These are phyloP conservation scores for Acleris cristana DNA, from an alignment of 2,888 invertebrate genomes.

Conservation along the genomic window DNA sequence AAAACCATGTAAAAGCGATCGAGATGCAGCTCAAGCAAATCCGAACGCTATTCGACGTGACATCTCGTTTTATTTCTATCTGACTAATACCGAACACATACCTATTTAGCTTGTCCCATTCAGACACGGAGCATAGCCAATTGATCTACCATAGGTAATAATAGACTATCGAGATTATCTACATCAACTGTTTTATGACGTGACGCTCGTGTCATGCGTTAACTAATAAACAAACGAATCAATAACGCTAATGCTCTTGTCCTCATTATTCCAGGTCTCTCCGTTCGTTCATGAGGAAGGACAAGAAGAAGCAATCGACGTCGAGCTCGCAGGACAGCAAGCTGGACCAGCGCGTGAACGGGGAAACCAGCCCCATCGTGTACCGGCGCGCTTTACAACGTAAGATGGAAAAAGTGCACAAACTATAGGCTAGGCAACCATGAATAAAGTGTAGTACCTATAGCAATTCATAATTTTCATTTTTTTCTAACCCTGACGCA, in stretches of 20 bases:
- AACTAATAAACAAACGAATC: background rate
- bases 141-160: no score
- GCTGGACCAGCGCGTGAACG: conserved; percentile 58
- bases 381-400: conserved; percentile 74
- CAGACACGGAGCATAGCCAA: no score
- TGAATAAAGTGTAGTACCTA: conserved; percentile 17
- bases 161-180: no score
- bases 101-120: no score
- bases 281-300: conserved; percentile 79
- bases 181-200: no score
- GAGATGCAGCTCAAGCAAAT: no score
- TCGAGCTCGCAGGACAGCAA: conserved; percentile 48
- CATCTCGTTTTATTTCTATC: no score
- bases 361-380: conserved; percentile 70
- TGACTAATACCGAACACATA: no score
- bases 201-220: background rate
- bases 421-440: conserved; percentile 17
- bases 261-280: conserved; percentile 71
- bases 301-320: conserved; percentile 63
- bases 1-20: no score
- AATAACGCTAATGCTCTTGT: background rate
- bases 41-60: no score
- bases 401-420: conserved; percentile 51
- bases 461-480: conserved; percentile 12
- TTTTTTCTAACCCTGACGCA: background rate